Conservation (phyloP, 2,797 vertebrate species). For the Mormyrops attenuatus region DNA sequence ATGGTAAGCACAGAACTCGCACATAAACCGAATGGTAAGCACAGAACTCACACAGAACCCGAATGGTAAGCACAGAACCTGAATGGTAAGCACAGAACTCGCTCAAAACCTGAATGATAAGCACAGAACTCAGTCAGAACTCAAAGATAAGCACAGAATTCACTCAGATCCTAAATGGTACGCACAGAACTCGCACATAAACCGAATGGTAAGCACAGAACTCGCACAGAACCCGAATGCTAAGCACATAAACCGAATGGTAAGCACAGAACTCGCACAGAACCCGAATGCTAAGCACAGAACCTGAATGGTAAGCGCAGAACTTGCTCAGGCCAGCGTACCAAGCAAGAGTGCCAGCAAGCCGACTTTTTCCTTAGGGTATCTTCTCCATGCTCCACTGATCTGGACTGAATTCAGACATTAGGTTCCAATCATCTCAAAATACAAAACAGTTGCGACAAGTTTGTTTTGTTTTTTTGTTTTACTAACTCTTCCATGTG, state of each 20-base stretch:
- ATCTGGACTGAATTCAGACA: conserved; percentile 19
- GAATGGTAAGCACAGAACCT: neutral
- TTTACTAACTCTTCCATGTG: neutral
- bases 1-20: neutral
- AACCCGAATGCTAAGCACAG: neutral
- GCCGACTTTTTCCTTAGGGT: conserved; percentile 19
- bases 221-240: conserved; percentile 1
- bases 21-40: too few species aligned
- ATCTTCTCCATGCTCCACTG: conserved; percentile 17
- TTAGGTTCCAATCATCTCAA: conserved; percentile 12
- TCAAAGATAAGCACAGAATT: too few species aligned
- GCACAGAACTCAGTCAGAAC: neutral
- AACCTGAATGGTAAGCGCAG: conserved; percentile 25
- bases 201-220: conserved; percentile 13
- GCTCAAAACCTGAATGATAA: neutral
- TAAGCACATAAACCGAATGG: neutral
- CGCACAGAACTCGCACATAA: neutral
- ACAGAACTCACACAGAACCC: too few species aligned
- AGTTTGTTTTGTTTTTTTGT: neutral
- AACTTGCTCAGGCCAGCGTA: conserved; percentile 16
- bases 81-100: conserved; percentile 24
- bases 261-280: conserved; percentile 25
- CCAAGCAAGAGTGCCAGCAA: conserved; percentile 24
- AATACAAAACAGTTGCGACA: conserved; percentile 17
- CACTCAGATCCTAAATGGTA: neutral